Evolutionary conservation across 2,797 vertebrate species (phyloP).

Genomic region (Lates japonicus): DNA sequence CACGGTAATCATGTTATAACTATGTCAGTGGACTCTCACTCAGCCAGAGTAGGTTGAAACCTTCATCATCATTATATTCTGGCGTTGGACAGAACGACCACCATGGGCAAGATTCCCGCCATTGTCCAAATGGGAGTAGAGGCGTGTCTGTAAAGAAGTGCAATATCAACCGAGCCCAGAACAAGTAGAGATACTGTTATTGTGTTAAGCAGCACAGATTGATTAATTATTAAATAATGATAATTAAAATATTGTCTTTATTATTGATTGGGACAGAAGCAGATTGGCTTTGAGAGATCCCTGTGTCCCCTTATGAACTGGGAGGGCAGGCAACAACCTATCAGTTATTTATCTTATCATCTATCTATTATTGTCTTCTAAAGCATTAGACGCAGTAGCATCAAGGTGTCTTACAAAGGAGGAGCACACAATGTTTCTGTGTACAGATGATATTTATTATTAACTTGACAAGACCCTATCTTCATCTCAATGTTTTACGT

Average conservation of each 20-base stretch:
- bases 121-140: too few species aligned
- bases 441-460: too few species aligned
- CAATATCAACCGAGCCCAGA: conserved; percentile 97
- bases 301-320: neutral
- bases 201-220: neutral
- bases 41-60: conserved; percentile 95
- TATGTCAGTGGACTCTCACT: conserved; percentile 95
- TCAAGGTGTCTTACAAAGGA: too few species aligned
- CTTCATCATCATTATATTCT: conserved; percentile 91
- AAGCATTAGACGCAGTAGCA: too few species aligned
- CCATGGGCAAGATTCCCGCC: conserved; percentile 97
- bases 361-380: neutral
- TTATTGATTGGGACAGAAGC: neutral
- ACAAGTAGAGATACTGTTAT: conserved; percentile 90
- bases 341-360: neutral
- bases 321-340: too few species aligned
- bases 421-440: too few species aligned
- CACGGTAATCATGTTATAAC: conserved; percentile 1
- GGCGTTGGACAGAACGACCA: conserved; percentile 93
- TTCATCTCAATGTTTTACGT: too few species aligned
- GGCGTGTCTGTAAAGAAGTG: conserved; percentile 98
- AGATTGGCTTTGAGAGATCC: neutral
- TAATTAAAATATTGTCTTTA: conserved; percentile 7
- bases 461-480: too few species aligned
- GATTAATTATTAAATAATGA: neutral